Evolutionary conservation across 2,797 vertebrate species (phyloP).

Genomic region (Momotus momota): DNA sequence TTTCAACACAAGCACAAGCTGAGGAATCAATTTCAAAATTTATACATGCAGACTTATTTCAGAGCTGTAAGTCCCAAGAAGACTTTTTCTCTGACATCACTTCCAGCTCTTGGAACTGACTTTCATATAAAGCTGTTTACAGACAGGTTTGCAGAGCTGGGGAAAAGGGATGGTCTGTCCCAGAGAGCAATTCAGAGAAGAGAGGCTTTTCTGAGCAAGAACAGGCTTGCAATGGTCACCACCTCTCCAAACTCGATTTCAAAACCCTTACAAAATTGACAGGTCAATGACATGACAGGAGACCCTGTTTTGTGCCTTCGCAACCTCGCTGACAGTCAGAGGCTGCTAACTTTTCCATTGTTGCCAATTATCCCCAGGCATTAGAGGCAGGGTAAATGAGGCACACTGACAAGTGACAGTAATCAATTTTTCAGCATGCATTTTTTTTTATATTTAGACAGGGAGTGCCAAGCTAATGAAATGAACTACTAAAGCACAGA

Average conservation of each 20-base stretch:
- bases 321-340: neutral
- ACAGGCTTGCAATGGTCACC: neutral
- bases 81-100: neutral
- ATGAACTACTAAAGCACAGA: constrained; percentile 27
- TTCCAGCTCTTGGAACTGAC: neutral
- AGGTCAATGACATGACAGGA: neutral
- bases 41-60: neutral
- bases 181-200: neutral
- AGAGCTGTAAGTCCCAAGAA: neutral
- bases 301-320: neutral
- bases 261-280: neutral
- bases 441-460: constrained; percentile 52
- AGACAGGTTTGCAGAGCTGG: neutral
- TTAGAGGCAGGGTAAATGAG: constrained; percentile 48
- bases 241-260: neutral
- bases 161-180: neutral
- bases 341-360: constrained; percentile 1
- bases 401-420: constrained; percentile 54
- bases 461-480: constrained; percentile 35
- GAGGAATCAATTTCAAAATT: neutral
- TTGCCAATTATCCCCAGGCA: constrained; percentile 52
- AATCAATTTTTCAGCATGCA: constrained; percentile 49
- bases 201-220: neutral
- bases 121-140: neutral
- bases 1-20: neutral